Evolutionary conservation across 2,113 vertebrate species (phyloP), one percentile per base, ranked within the genome.

Genomic region (Amphiprion percula): DNA sequence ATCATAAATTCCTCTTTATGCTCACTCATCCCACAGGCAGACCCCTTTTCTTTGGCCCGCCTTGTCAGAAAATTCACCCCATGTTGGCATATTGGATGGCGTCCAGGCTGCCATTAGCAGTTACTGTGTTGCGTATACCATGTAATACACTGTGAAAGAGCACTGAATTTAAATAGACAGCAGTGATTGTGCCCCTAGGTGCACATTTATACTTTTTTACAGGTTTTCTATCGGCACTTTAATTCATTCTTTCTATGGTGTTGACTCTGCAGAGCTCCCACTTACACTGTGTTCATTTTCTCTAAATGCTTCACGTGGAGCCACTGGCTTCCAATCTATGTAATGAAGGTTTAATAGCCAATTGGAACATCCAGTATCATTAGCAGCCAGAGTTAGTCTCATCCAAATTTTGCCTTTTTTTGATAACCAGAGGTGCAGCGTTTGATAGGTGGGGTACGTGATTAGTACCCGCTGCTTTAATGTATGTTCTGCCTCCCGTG

Each of bases 301-400:
- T 79, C 84, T 85, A 90, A 90, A 91, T 81, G 88, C 83, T 81
- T 89, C 88, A 84, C 84, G 65, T 79, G 79, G 84, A 84, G 90
- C 83, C 89, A 79, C 74, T 60, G 87, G 88, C 86, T 90, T 78
- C 88, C 89, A 90, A 90, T 94, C 91, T 87, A 82, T 87, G 78
- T 94, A 94, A 94, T 93, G 90, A 93, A 92, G 88, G 75, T 90
- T 91, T 92, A 92, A 92, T 90, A 74, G 93, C 90, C 91, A 90
- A 91, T 92, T 92, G 84, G 82, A 91, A 80, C 83, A 82, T 83
- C 76, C 83, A 86, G 86, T 88, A 81, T 89, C 90, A 91, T 92
- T 92, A 92, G 86, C 85, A 79, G 82, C 62, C 58, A 52, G 82
- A 23, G 77, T 87, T 90, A 64, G 80, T 41, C 80, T 87, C 85